Percentiles rank a stretch among this genome's conserved stretches.
phyloP scores from a whole-genome alignment of 2,113 vertebrate species.

The Clarias gariepinus region DNA sequence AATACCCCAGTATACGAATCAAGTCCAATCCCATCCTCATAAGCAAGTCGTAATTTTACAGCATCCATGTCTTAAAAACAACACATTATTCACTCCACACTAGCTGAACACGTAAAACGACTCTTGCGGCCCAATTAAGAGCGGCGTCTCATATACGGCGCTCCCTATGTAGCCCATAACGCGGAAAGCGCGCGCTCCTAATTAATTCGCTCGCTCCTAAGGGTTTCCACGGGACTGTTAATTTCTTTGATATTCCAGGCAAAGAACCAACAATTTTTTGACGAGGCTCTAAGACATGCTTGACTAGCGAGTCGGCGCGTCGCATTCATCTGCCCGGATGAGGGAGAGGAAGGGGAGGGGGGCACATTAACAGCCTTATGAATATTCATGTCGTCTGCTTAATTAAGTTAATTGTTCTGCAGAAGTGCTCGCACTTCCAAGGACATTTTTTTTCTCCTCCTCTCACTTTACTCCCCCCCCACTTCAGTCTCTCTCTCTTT shows the following conservation, averaged over 20 bases:
- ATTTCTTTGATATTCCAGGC: constrained; percentile 81
- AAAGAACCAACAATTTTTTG: constrained; percentile 80
- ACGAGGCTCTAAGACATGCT: constrained; percentile 87
- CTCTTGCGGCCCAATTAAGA: constrained; percentile 49
- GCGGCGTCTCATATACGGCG: constrained; percentile 39
- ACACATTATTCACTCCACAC: constrained; percentile 44
- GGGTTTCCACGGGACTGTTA: constrained; percentile 74
- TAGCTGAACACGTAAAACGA: constrained; percentile 42
- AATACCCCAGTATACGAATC: constrained; percentile 1
- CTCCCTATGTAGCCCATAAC: constrained; percentile 47
- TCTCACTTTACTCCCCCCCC: background rate
- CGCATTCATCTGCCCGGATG: constrained; percentile 88
- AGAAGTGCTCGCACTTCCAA: constrained; percentile 87
- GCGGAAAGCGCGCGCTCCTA: constrained; percentile 72
- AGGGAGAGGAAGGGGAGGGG: constrained; percentile 66
- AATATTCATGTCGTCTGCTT: constrained; percentile 91
- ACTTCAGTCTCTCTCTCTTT: background rate
- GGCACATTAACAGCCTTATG: constrained; percentile 90
- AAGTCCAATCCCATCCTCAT: constrained; percentile 25
- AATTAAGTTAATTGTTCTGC: constrained; percentile 95
- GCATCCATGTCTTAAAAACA: constrained; percentile 23
- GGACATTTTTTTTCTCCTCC: constrained; percentile 69
- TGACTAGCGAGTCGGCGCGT: constrained; percentile 89
- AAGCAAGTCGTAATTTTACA: constrained; percentile 12
- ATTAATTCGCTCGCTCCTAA: constrained; percentile 78